Evolutionary conservation across 2,113 vertebrate genomes (phyloP).

Genomic region (Rhombomys opimus): DNA sequence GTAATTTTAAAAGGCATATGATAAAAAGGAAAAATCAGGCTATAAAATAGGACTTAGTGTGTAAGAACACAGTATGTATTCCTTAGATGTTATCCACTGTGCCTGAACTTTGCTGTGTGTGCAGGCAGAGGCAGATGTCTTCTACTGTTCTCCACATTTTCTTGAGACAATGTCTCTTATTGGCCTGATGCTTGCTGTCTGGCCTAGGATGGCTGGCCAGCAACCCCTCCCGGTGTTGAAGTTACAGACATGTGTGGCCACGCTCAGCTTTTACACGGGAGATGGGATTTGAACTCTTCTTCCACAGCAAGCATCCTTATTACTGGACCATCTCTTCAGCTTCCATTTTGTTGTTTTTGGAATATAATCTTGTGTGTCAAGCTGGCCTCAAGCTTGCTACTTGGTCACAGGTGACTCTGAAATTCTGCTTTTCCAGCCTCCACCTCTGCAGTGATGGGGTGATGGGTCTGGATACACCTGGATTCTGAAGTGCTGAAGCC

Average conservation of each 20-base stretch:
- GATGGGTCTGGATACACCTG: no score
- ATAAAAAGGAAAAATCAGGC: not conserved
- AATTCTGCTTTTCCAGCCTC: no score
- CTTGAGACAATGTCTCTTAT: not conserved
- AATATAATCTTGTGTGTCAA: not conserved
- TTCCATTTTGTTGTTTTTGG: not conserved
- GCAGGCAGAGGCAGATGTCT: no score
- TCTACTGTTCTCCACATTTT: not conserved
- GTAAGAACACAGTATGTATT: not conserved
- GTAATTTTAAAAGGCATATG: not conserved
- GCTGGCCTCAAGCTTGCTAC: not conserved
- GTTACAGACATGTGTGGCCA: not conserved
- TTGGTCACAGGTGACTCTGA: no score
- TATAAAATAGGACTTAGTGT: conserved; percentile 2
- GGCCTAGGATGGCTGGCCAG: not conserved
- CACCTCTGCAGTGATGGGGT: no score
- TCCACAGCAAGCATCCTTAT: not conserved
- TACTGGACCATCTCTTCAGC: not conserved
- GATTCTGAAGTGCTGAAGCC: not conserved
- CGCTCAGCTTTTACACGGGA: no score
- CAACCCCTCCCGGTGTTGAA: no score
- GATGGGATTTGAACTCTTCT: not conserved
- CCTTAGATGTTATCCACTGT: not conserved
- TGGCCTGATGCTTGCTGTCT: not conserved
- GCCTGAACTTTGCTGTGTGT: not conserved